These are phyloP conservation scores for Mallateleia sp. DNA, from an alignment of 2,888 invertebrate genomes.

Conservation along the genomic window DNA sequence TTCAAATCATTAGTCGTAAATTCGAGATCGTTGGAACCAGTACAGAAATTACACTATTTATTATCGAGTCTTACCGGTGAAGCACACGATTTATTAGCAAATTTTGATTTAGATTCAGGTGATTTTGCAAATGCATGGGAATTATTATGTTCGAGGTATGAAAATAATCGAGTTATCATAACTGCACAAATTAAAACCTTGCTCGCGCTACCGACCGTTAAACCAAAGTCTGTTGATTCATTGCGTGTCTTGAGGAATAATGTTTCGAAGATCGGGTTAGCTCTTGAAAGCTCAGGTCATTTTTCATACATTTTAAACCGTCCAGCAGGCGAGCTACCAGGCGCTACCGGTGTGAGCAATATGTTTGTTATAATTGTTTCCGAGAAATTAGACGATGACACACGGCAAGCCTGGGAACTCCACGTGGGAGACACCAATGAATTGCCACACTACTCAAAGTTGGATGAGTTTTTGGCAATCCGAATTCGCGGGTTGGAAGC, in stretches of 20 bases:
- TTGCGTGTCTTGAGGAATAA: neutral
- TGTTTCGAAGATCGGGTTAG: neutral
- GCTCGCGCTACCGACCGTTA: neutral
- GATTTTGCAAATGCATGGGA: too few species aligned
- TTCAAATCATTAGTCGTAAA: too few species aligned
- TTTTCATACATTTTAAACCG: neutral
- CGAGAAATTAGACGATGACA: too few species aligned
- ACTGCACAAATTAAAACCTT: neutral
- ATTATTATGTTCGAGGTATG: neutral
- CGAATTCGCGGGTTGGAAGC: neutral
- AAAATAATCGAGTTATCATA: neutral
- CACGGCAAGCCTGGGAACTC: neutral
- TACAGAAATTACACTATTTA: too few species aligned
- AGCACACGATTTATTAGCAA: too few species aligned
- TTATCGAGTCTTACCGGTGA: too few species aligned
- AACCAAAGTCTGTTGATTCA: neutral
- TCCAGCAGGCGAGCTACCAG: neutral
- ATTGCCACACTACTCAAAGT: neutral
- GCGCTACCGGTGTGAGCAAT: neutral
- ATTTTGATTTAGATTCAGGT: too few species aligned
- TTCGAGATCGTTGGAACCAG: too few species aligned
- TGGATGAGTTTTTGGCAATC: neutral
- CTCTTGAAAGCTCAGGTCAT: neutral
- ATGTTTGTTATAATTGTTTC: neutral
- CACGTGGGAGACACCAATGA: neutral